A percentile compares a stretch with the other conserved stretches of the same genome.
phyloP scores from a whole-genome alignment of 2,797 vertebrate genomes.

The Sebastes vulpes region DNA sequence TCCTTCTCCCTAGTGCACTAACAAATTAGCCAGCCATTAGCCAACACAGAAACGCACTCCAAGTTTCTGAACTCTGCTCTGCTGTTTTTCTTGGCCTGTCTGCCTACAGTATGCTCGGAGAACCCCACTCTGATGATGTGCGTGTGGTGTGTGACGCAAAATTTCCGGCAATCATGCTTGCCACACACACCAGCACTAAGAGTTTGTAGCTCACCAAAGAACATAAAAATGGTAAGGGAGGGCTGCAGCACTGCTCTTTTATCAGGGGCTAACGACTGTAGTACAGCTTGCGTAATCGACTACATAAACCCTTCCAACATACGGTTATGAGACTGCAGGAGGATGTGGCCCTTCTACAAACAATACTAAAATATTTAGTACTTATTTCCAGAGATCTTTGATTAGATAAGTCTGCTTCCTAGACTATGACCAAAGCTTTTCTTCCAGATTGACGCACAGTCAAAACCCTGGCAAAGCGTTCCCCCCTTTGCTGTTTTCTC shows the following conservation, averaged over 20 bases:
- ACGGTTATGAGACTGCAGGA: constrained; percentile 10
- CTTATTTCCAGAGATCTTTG: constrained; percentile 37
- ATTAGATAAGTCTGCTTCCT: constrained; percentile 21
- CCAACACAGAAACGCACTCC: constrained; percentile 87
- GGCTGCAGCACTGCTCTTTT: constrained; percentile 15
- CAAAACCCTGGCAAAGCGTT: neutral
- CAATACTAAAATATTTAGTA: constrained; percentile 19
- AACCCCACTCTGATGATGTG: constrained; percentile 5
- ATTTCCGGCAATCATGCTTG: neutral
- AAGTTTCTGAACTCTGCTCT: constrained; percentile 87
- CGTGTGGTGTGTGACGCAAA: neutral
- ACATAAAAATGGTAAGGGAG: constrained; percentile 9
- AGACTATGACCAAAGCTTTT: constrained; percentile 15
- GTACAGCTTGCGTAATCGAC: constrained; percentile 15
- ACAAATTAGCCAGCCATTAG: constrained; percentile 93
- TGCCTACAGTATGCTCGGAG: constrained; percentile 29
- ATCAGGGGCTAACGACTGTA: neutral
- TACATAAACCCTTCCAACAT: constrained; percentile 1
- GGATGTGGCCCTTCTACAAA: constrained; percentile 29
- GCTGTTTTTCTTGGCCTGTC: constrained; percentile 83
- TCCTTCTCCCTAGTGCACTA: constrained; percentile 82
- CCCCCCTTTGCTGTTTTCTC: neutral
- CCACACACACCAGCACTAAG: neutral
- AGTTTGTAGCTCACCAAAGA: constrained; percentile 18
- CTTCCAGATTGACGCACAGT: constrained; percentile 4